phyloP scores from a whole-genome alignment of 2,888 invertebrate genomes.

The Cepaea hortensis region DNA sequence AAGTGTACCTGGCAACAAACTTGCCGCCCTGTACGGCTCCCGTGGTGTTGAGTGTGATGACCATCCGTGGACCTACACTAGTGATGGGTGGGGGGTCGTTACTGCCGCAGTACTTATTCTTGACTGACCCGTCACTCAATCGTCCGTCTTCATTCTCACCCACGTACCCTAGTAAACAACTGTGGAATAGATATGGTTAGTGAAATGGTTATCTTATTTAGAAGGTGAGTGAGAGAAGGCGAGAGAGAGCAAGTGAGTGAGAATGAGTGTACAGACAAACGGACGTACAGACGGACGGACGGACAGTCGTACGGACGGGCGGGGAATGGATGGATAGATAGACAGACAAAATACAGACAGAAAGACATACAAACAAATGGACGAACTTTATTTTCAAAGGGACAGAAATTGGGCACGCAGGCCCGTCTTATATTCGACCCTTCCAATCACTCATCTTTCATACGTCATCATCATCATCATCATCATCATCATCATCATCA shows the following conservation, averaged over 20 bases:
- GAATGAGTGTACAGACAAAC: too few species aligned
- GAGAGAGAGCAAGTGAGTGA: background rate
- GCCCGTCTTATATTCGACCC: too few species aligned
- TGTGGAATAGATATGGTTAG: slow-evolving; percentile 50
- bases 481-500: too few species aligned
- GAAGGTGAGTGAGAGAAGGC: background rate
- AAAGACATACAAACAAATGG: background rate
- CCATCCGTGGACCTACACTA: slow-evolving; percentile 93
- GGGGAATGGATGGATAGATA: too few species aligned
- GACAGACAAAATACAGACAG: too few species aligned
- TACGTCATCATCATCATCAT: too few species aligned
- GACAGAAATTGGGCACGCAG: too few species aligned
- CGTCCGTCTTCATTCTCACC: slow-evolving; percentile 69
- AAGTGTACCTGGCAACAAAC: slow-evolving; percentile 91
- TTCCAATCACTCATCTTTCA: too few species aligned
- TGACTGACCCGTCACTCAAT: slow-evolving; percentile 57
- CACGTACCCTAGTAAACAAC: slow-evolving; percentile 70
- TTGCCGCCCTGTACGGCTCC: slow-evolving; percentile 90
- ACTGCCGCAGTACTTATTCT: slow-evolving; percentile 87
- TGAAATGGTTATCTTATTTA: too few species aligned
- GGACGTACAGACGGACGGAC: too few species aligned
- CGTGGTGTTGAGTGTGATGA: slow-evolving; percentile 92
- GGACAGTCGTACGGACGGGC: too few species aligned
- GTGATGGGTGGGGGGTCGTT: slow-evolving; percentile 85
- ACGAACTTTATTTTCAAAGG: too few species aligned